Evolutionary conservation across 2,888 invertebrate species (phyloP).

Genomic region (Argyresthia albistria): DNA sequence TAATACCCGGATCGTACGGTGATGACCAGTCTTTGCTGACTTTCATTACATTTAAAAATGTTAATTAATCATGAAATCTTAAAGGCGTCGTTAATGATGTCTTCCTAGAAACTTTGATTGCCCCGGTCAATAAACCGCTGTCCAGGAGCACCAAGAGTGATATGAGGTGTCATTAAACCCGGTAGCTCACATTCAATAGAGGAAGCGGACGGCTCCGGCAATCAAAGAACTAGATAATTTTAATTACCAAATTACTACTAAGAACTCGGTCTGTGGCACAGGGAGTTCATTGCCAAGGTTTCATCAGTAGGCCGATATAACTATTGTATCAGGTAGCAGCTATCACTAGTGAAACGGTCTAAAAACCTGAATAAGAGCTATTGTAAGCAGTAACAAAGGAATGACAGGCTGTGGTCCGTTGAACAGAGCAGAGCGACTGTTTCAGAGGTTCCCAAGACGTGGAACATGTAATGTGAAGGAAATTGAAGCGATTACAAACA

Average conservation of each 20-base stretch:
- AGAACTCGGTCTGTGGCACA: slow-evolving; percentile 17
- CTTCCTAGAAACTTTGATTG: too few relatives aligned
- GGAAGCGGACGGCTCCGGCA: slow-evolving; percentile 13
- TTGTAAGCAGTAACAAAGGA: slow-evolving; percentile 49
- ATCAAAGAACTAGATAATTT: slow-evolving; percentile 7
- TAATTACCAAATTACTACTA: slow-evolving; percentile 14
- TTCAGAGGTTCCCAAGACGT: slow-evolving; percentile 25
- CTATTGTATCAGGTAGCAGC: background rate
- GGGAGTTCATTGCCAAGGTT: slow-evolving; percentile 38
- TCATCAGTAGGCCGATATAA: too few relatives aligned
- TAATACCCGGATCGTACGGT: too few relatives aligned
- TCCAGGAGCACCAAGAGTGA: too few relatives aligned
- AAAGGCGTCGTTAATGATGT: too few relatives aligned
- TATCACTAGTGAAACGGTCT: slow-evolving; percentile 22
- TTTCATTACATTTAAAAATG: too few relatives aligned
- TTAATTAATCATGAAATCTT: too few relatives aligned
- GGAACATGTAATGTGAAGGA: slow-evolving; percentile 23
- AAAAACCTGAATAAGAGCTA: slow-evolving; percentile 35
- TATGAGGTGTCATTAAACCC: background rate
- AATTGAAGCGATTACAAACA: slow-evolving; percentile 25
- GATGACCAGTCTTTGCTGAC: too few relatives aligned
- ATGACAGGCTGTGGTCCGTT: slow-evolving; percentile 37
- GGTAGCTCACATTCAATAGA: slow-evolving; percentile 8
- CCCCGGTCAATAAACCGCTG: too few relatives aligned
- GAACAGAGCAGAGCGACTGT: slow-evolving; percentile 20